These are phyloP conservation scores for Caloenas nicobarica DNA, from an alignment of 2,113 vertebrate species.

Conservation along the genomic window DNA sequence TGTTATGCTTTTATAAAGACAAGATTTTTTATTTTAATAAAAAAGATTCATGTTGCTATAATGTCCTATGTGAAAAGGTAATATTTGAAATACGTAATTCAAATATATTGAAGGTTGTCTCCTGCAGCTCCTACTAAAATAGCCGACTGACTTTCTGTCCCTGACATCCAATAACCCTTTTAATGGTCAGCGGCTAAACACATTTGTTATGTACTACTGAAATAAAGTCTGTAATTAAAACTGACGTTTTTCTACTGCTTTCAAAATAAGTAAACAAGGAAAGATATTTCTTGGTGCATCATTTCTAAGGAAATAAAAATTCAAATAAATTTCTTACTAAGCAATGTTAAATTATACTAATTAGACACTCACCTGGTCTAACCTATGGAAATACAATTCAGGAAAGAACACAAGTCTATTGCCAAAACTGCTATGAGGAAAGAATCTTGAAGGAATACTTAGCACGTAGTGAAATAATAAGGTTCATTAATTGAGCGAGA, in stretches of 20 bases:
- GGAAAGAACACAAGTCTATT: neutral
- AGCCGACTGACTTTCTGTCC: neutral
- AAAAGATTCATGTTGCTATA: slow-evolving; percentile 24
- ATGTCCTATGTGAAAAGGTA: slow-evolving; percentile 29
- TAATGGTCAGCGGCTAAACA: neutral
- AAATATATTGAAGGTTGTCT: neutral
- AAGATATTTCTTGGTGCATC: neutral
- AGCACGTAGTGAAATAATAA: neutral
- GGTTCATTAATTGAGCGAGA: neutral
- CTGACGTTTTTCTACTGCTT: neutral
- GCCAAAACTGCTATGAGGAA: neutral
- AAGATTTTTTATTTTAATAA: slow-evolving; percentile 46
- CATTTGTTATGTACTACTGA: neutral
- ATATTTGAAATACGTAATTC: slow-evolving; percentile 28
- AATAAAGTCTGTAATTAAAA: neutral
- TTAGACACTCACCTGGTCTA: neutral
- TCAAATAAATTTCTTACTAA: neutral
- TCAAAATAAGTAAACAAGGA: neutral
- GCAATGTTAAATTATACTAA: neutral
- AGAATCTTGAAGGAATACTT: slow-evolving; percentile 22
- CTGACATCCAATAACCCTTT: neutral
- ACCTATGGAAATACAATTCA: neutral
- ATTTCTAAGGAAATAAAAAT: neutral
- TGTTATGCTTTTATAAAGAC: slow-evolving; percentile 5
- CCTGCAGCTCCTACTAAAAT: neutral